These are phyloP conservation scores for Auanema sp. DNA, from an alignment of 2,888 invertebrate species.

Conservation along the genomic window DNA sequence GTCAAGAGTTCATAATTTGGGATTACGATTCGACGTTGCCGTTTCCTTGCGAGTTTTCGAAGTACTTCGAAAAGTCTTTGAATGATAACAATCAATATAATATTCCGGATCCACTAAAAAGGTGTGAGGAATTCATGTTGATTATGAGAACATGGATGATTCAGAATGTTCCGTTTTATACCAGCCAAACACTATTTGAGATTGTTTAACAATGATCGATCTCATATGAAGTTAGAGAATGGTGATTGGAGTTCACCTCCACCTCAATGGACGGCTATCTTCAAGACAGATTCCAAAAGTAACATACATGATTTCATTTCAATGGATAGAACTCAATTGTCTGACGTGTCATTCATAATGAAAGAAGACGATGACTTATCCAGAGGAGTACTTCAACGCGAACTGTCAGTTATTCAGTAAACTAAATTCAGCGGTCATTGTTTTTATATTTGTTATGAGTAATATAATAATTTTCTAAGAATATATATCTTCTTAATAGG, in stretches of 20 bases:
- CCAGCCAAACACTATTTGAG: constrained; percentile 18
- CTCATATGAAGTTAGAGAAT: constrained; percentile 28
- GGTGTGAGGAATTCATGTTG: background rate
- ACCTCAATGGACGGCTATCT: constrained; percentile 12
- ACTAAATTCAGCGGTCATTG: no score
- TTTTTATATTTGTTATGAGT: no score
- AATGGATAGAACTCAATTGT: background rate
- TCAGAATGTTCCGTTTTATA: constrained; percentile 35
- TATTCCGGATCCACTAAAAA: background rate
- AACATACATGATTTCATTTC: constrained; percentile 1
- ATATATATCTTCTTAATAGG: no score
- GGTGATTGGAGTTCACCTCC: constrained; percentile 20
- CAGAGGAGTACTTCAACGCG: no score
- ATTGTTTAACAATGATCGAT: constrained; percentile 31
- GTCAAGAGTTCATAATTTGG: constrained; percentile 16
- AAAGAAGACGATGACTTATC: no score
- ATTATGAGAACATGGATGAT: background rate
- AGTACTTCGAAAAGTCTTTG: constrained; percentile 13
- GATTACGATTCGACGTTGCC: constrained; percentile 32
- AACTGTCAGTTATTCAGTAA: no score
- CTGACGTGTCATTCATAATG: no score
- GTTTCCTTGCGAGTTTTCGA: constrained; percentile 24
- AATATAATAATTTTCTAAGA: no score
- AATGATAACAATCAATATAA: background rate
- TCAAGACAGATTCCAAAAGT: background rate